Conservation (phyloP, 2,797 vertebrate species). For the Gymnothorax javanicus region DNA sequence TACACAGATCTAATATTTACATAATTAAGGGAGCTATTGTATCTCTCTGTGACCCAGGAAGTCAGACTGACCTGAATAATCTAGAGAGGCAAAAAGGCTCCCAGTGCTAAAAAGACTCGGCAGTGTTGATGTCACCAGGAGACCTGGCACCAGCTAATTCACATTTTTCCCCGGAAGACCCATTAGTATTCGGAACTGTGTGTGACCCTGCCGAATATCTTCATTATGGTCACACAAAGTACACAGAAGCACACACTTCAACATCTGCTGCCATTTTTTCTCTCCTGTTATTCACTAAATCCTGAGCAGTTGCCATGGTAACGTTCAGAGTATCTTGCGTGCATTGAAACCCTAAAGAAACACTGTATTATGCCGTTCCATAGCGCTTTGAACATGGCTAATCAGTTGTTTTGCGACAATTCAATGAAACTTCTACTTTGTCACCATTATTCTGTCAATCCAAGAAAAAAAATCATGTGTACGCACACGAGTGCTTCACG, state of each 20-base stretch:
- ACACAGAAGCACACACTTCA: slow-evolving; percentile 33
- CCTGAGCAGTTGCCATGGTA: slow-evolving; percentile 38
- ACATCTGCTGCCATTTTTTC: slow-evolving; percentile 43
- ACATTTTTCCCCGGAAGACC: slow-evolving; percentile 10
- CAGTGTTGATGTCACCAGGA: background rate
- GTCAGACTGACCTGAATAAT: slow-evolving; percentile 33
- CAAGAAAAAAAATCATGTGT: background rate
- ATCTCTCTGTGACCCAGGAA: background rate
- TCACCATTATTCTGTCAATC: background rate
- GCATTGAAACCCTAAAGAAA: slow-evolving; percentile 19
- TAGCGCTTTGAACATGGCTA: slow-evolving; percentile 26
- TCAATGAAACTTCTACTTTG: slow-evolving; percentile 14
- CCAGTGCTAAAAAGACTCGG: background rate
- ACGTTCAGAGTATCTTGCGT: slow-evolving; percentile 35
- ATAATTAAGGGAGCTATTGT: background rate
- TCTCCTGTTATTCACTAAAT: slow-evolving; percentile 28
- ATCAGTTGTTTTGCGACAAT: slow-evolving; percentile 18
- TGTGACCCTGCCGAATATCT: slow-evolving; percentile 19
- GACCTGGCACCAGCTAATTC: slow-evolving; percentile 15
- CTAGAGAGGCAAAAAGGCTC: slow-evolving; percentile 4
- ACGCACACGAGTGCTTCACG: background rate
- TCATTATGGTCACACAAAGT: slow-evolving; percentile 33
- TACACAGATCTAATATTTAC: slow-evolving; percentile 1
- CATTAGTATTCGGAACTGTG: slow-evolving; percentile 26
- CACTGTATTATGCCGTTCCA: slow-evolving; percentile 15